phyloP scores from a whole-genome alignment of 2,797 vertebrate species.

The Arctocebus calabarensis region DNA sequence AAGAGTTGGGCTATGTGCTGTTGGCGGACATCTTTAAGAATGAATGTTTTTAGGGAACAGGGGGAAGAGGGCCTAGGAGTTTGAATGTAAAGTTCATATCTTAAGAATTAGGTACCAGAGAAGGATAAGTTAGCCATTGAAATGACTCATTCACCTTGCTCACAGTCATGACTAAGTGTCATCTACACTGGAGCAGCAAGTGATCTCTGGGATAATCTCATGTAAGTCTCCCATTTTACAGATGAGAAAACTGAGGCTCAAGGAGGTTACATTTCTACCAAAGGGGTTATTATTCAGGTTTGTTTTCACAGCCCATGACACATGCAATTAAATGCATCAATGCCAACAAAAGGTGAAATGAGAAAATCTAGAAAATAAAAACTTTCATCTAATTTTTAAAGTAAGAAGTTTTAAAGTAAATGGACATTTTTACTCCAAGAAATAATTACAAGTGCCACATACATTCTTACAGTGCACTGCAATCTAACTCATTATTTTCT shows the following conservation, averaged over 20 bases:
- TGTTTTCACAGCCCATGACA: not conserved
- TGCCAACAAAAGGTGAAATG: not conserved
- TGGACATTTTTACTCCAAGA: constrained; percentile 33
- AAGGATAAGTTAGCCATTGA: not conserved
- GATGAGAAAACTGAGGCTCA: not conserved
- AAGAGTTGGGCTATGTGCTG: not conserved
- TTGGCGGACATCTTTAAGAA: not conserved
- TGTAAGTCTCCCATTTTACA: not conserved
- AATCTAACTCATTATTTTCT: constrained; percentile 64
- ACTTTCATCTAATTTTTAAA: constrained; percentile 32
- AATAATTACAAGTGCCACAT: constrained; percentile 48
- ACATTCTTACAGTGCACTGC: not conserved
- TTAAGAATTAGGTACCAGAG: not conserved
- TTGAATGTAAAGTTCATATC: not conserved
- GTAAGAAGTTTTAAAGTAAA: constrained; percentile 46
- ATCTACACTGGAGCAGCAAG: not conserved
- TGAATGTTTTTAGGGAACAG: not conserved
- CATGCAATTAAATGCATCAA: not conserved
- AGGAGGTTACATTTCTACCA: not conserved
- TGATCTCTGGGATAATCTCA: not conserved
- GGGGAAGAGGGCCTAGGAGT: not conserved
- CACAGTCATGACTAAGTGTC: not conserved
- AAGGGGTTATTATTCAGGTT: not conserved
- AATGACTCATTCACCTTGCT: not conserved
- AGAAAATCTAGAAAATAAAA: constrained; percentile 36